A percentile compares a stretch with the other conserved stretches of the same genome.
Conservation (phyloP, 2,888 invertebrate species). For the Leucoptera coffeella region DNA sequence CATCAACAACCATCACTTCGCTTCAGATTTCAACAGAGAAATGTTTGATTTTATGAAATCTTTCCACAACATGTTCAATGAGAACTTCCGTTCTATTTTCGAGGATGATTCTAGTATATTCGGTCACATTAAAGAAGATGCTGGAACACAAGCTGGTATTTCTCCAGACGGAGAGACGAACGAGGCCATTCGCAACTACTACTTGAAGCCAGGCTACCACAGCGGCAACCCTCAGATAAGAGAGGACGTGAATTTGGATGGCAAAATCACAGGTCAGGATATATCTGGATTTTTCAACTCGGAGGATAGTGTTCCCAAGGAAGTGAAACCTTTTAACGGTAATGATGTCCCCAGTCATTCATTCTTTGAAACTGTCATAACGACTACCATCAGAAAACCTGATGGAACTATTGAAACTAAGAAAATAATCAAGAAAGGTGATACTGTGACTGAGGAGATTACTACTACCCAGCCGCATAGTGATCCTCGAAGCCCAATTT, state of each 20-base stretch:
- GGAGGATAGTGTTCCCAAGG: slow-evolving; percentile 14
- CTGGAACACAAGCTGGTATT: neutral
- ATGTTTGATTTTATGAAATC: slow-evolving; percentile 31
- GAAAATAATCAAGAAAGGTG: slow-evolving; percentile 32
- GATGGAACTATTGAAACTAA: slow-evolving; percentile 35
- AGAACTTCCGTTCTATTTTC: slow-evolving; percentile 20
- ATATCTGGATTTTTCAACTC: slow-evolving; percentile 31
- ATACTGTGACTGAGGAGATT: slow-evolving; percentile 30
- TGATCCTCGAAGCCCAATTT: slow-evolving; percentile 1
- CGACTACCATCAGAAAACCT: slow-evolving; percentile 32
- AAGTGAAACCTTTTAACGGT: slow-evolving; percentile 14
- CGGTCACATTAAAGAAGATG: slow-evolving; percentile 7
- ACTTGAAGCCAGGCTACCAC: slow-evolving; percentile 36
- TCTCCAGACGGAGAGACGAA: slow-evolving; percentile 11
- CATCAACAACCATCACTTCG: slow-evolving; percentile 17
- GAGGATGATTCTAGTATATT: slow-evolving; percentile 12
- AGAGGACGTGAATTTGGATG: slow-evolving; percentile 32
- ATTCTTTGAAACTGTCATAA: slow-evolving; percentile 37
- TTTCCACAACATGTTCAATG: slow-evolving; percentile 29
- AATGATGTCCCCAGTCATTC: slow-evolving; percentile 23
- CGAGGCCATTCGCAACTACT: slow-evolving; percentile 25
- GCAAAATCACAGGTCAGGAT: slow-evolving; percentile 34
- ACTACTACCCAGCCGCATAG: slow-evolving; percentile 11
- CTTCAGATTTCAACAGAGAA: slow-evolving; percentile 24
- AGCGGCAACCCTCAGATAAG: slow-evolving; percentile 14